Conservation (phyloP, 2,113 vertebrate genomes). For the Drymodes brunneopygia region DNA sequence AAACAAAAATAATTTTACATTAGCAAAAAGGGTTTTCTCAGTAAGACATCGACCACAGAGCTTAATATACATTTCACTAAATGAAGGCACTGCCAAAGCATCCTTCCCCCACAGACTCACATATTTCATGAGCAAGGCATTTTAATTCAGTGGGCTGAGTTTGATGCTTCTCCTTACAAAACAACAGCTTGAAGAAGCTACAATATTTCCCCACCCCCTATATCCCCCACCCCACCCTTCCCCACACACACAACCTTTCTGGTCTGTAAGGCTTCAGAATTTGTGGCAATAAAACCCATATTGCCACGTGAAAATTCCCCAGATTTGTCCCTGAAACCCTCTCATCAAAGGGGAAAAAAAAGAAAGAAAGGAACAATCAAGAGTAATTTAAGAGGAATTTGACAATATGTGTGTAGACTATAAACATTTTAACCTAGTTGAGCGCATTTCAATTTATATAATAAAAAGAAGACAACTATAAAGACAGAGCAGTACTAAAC, state of each 20-base stretch:
- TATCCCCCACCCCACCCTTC: background rate
- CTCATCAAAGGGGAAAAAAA: background rate
- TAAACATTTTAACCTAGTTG: constrained; percentile 44
- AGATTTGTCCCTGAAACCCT: constrained; percentile 46
- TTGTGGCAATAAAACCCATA: constrained; percentile 48
- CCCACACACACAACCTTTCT: background rate
- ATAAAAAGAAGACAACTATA: constrained; percentile 38
- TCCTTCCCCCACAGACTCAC: constrained; percentile 56
- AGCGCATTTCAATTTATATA: constrained; percentile 49
- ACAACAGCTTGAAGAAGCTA: constrained; percentile 43
- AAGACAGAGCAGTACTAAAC: background rate
- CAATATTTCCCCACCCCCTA: background rate
- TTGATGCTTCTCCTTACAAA: constrained; percentile 49
- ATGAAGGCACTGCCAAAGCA: constrained; percentile 31
- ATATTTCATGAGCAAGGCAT: constrained; percentile 58
- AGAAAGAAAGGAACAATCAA: background rate
- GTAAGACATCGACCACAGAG: background rate
- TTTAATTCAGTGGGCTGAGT: constrained; percentile 55
- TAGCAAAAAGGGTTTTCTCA: constrained; percentile 16
- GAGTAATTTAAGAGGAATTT: background rate
- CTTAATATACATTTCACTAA: background rate
- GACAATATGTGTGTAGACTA: background rate
- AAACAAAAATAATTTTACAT: background rate
- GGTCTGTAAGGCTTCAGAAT: constrained; percentile 46
- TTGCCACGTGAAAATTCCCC: constrained; percentile 18